These are phyloP conservation scores for Scomber japonicus DNA, from an alignment of 2,113 vertebrate genomes.

Conservation along the genomic window DNA sequence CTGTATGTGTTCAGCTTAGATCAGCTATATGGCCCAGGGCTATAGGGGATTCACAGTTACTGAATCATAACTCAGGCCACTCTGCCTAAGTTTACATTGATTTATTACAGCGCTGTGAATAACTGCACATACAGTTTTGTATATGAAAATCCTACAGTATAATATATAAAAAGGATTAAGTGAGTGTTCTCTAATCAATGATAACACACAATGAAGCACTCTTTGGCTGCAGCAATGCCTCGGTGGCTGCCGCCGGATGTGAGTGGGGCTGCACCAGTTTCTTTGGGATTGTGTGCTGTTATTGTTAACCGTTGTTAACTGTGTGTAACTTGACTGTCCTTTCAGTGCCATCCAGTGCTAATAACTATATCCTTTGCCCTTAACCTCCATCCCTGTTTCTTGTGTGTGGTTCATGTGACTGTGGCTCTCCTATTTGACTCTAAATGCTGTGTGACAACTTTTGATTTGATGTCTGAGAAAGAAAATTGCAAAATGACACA, in stretches of 20 bases:
- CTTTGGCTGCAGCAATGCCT: constrained; percentile 35
- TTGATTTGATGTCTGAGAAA: constrained; percentile 67
- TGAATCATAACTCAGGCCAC: constrained; percentile 20
- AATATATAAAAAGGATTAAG: background rate
- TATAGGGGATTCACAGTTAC: background rate
- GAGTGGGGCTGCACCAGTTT: constrained; percentile 73
- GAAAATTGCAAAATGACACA: constrained; percentile 80
- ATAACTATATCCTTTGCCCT: constrained; percentile 78
- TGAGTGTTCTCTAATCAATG: background rate
- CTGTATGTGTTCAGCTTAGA: constrained; percentile 19
- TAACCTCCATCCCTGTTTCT: constrained; percentile 73
- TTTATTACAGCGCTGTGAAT: background rate
- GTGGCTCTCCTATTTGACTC: constrained; percentile 79
- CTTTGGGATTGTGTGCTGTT: constrained; percentile 68
- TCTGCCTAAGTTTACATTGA: constrained; percentile 18
- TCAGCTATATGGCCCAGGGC: background rate
- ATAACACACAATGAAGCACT: background rate
- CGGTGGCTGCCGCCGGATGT: constrained; percentile 43
- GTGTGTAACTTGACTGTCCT: constrained; percentile 82
- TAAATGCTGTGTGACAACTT: constrained; percentile 72
- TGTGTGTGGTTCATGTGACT: constrained; percentile 78
- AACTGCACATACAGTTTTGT: background rate
- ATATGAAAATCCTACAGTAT: no score
- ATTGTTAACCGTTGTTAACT: constrained; percentile 68
- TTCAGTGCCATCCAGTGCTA: constrained; percentile 83